A percentile compares a stretch with the other conserved stretches of the same genome.
These are phyloP conservation scores for Litocranius walleri DNA, from an alignment of 2,113 vertebrate species.

Conservation along the genomic window DNA sequence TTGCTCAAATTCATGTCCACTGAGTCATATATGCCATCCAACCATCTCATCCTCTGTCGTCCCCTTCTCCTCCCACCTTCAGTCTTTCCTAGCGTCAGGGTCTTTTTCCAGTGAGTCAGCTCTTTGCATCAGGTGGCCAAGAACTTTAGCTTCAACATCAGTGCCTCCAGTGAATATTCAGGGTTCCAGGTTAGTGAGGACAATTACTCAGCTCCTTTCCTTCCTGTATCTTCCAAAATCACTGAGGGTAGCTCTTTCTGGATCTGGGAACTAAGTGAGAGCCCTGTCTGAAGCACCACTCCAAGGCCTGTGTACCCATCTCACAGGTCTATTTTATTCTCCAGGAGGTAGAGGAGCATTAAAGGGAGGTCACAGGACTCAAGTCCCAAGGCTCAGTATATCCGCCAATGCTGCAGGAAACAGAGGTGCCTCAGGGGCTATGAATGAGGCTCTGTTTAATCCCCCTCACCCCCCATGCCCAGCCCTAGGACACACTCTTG, in stretches of 20 bases:
- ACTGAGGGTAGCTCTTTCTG: not conserved
- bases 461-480: rapidly evolving
- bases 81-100: not conserved
- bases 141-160: not conserved
- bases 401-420: not conserved
- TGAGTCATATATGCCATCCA: not conserved
- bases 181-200: not conserved
- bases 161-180: not conserved
- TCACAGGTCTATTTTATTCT: not conserved
- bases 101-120: not conserved
- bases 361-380: not conserved
- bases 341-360: not conserved
- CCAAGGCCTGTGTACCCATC: too few relatives aligned
- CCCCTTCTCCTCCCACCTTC: not conserved
- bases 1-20: not conserved
- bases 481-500: not conserved
- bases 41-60: not conserved
- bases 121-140: not conserved
- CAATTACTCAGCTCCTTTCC: rapidly evolving
- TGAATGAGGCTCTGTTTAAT: not conserved
- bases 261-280: not conserved
- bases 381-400: not conserved
- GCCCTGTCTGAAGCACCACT: too few relatives aligned
- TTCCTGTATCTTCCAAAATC: not conserved
- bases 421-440: not conserved